phyloP scores from a whole-genome alignment of 2,113 vertebrate genomes.

The Zosterops japonicus region DNA sequence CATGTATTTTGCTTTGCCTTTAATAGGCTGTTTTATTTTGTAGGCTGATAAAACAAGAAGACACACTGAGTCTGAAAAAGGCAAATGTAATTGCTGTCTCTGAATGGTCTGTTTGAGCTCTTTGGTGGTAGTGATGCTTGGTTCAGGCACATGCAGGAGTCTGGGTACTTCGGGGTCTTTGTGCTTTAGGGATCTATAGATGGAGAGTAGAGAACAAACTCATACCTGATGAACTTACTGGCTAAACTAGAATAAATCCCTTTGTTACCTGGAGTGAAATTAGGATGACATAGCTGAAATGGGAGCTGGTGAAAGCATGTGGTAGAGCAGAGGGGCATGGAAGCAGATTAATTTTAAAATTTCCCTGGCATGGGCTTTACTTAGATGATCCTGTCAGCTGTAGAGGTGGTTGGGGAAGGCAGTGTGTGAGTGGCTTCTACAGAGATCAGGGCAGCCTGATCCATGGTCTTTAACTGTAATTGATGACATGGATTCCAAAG shows the following conservation, averaged over 20 bases:
- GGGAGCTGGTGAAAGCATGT: accelerated
- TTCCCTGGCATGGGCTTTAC: not conserved
- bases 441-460: not conserved
- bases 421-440: not conserved
- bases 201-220: not conserved
- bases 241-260: not conserved
- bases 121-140: not conserved
- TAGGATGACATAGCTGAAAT: not conserved
- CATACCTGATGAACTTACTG: not conserved
- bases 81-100: not conserved
- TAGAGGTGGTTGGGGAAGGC: not conserved
- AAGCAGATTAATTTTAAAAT: not conserved
- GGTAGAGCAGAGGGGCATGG: not conserved
- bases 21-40: not conserved
- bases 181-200: not conserved
- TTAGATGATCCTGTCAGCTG: not conserved
- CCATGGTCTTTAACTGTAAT: not conserved
- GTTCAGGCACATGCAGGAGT: not conserved
- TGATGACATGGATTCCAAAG: not conserved
- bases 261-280: not conserved
- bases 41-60: not conserved
- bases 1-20: not conserved
- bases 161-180: not conserved
- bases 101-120: not conserved
- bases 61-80: not conserved